Evolutionary conservation across 2,888 invertebrate genomes (phyloP).

Genomic region (Catocala nupta): DNA sequence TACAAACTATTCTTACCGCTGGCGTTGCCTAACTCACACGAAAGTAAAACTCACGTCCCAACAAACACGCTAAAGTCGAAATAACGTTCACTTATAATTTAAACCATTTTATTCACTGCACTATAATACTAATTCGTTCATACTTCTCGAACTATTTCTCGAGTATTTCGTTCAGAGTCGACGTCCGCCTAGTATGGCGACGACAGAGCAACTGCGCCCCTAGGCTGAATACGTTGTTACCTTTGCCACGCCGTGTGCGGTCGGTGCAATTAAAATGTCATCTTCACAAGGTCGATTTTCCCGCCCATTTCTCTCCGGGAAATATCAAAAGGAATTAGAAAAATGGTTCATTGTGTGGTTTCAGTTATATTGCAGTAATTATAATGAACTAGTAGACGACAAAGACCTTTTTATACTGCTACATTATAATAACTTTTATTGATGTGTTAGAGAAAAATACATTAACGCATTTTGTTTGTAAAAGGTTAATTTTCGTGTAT

Average conservation of each 20-base stretch:
- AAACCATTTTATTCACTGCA: conserved; percentile 34
- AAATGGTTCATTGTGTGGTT: conserved; percentile 6
- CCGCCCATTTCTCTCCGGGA: conserved; percentile 38
- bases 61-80: neutral
- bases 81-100: conserved; percentile 21
- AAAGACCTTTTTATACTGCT: neutral
- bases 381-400: neutral
- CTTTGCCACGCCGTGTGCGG: conserved; percentile 41
- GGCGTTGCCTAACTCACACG: conserved; percentile 1
- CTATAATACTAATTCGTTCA: conserved; percentile 4
- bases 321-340: conserved; percentile 26
- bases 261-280: conserved; percentile 50
- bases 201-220: conserved; percentile 32
- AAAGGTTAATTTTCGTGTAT: too few relatives aligned
- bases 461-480: too few relatives aligned
- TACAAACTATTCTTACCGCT: conserved; percentile 20
- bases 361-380: conserved; percentile 4
- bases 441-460: too few relatives aligned
- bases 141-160: conserved; percentile 27
- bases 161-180: neutral
- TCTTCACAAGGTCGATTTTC: conserved; percentile 49
- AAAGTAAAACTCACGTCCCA: conserved; percentile 1
- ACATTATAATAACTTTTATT: conserved; percentile 1
- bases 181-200: conserved; percentile 22
- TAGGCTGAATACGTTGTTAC: conserved; percentile 47